Percentiles rank a stretch among this genome's conserved stretches.
These are phyloP conservation scores for Protaetia brevitarsis DNA, from an alignment of 1,140 invertebrate species.

Conservation along the genomic window DNA sequence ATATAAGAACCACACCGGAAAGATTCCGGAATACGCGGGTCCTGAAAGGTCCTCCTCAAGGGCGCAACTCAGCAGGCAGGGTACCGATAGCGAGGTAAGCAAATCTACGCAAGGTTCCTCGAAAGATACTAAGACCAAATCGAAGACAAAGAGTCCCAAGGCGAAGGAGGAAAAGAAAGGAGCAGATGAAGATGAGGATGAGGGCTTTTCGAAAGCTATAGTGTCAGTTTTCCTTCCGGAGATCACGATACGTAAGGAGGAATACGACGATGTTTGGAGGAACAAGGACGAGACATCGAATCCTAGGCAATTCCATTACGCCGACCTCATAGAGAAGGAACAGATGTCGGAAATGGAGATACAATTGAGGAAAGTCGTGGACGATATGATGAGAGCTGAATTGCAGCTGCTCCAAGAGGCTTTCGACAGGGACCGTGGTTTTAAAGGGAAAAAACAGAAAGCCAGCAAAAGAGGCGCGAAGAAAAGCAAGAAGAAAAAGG, in stretches of 20 bases:
- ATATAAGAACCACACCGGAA: constrained; percentile 75
- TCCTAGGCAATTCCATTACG: constrained; percentile 67
- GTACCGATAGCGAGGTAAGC: constrained; percentile 72
- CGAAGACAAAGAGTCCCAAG: constrained; percentile 61
- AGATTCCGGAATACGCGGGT: constrained; percentile 88
- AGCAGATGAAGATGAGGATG: constrained; percentile 57
- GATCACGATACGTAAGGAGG: constrained; percentile 59
- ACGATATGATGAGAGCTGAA: constrained; percentile 82
- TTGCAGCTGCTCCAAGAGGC: constrained; percentile 77
- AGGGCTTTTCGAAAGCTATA: constrained; percentile 56
- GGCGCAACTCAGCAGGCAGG: constrained; percentile 74
- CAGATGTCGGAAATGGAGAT: constrained; percentile 80
- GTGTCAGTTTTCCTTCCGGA: constrained; percentile 58
- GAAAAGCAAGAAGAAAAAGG: constrained; percentile 88
- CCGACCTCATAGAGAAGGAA: constrained; percentile 77
- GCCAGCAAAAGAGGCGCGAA: constrained; percentile 77
- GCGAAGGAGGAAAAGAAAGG: constrained; percentile 52
- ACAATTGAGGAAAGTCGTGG: constrained; percentile 78
- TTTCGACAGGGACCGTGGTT: constrained; percentile 68
- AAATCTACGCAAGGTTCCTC: constrained; percentile 74
- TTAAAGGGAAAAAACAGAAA: constrained; percentile 75
- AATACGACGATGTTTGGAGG: constrained; percentile 76
- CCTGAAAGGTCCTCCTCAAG: constrained; percentile 84
- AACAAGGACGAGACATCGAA: constrained; percentile 68
- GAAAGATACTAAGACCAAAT: constrained; percentile 69